Conservation (phyloP, 2,113 vertebrate genomes). For the Clarias batrachus region DNA sequence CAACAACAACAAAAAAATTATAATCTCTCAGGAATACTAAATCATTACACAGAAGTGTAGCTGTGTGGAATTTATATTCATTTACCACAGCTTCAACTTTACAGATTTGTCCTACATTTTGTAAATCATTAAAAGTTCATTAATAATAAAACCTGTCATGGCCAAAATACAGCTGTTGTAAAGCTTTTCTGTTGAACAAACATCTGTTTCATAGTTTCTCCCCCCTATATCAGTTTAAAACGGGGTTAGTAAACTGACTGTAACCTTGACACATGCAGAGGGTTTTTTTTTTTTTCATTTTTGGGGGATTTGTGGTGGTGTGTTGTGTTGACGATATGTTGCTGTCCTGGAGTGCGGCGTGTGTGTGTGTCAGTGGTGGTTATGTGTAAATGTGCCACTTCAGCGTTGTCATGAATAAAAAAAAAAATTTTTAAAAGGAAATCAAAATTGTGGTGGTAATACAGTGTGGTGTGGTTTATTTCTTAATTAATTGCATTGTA, state of each 20-base stretch:
- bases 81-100: not conserved
- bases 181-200: not conserved
- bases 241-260: not conserved
- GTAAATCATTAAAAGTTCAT: not conserved
- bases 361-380: not conserved
- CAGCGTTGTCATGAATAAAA: slow-evolving; percentile 55
- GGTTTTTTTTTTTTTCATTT: not conserved
- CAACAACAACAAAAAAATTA: not conserved
- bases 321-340: not conserved
- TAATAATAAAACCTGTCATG: not conserved
- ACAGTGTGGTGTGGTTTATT: slow-evolving; percentile 3
- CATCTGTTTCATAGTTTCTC: too few species aligned
- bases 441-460: slow-evolving; percentile 23
- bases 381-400: slow-evolving; percentile 50
- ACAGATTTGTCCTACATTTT: not conserved
- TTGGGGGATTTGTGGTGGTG: not conserved
- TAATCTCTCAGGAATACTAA: not conserved
- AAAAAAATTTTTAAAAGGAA: slow-evolving; percentile 51
- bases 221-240: not conserved
- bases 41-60: not conserved
- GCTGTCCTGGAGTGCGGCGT: slow-evolving; percentile 23
- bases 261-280: slow-evolving; percentile 5
- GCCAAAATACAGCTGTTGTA: not conserved
- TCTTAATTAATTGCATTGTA: not conserved
- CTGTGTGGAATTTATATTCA: not conserved